Evolutionary conservation across 2,888 invertebrate species (phyloP), one percentile per base, ranked within the genome.

Genomic region (Eilema caniola): DNA sequence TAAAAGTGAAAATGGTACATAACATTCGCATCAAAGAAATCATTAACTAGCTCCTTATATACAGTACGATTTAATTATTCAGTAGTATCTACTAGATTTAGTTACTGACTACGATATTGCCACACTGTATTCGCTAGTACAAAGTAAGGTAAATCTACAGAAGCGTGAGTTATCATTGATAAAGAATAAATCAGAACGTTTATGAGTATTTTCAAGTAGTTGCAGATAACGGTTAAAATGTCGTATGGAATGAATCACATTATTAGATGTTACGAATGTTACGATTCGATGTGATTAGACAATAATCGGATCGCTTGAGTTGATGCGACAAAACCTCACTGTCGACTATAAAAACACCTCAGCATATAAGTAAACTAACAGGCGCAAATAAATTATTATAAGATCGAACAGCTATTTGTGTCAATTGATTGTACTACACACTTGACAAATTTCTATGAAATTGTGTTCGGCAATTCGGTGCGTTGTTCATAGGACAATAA

Each of bases 361-460:
- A 8, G n/a, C 5, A 12, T 59, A 24, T 24, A 16, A 57, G 11
- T 24, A 37, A 2, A 12, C 2, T 37, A 24, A 24, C 57, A 59
- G 59, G 14, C 16, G 25, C 25, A 28, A 63, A 41, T 53, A 53
- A 1, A 20, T 10, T 23, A 37, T 53, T 57, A 24, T 24, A 24
- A 68, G 28, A 28, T 63, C 61, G 41, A 59, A 66, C 37, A 71
- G 24, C 69, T 74, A 74, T 82, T 85, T 81, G 82, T 80, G 84
- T 84, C 77, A 85, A 86, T 85, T 85, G 82, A 88, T 88, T 85
- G 81, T 79, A 82, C 84, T 85, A 85, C 74, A 81, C 53, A 53
- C 77, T 70, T 77, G 73, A 77, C 84, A 77, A 77, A 82, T 87
- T 85, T 76, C 80, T 83, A 83, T 86, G 82, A 84, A 87, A 86